Percentiles rank a stretch among this genome's conserved stretches.
Conservation (phyloP, 1,140 invertebrate species). For the Nephila pilipes region DNA sequence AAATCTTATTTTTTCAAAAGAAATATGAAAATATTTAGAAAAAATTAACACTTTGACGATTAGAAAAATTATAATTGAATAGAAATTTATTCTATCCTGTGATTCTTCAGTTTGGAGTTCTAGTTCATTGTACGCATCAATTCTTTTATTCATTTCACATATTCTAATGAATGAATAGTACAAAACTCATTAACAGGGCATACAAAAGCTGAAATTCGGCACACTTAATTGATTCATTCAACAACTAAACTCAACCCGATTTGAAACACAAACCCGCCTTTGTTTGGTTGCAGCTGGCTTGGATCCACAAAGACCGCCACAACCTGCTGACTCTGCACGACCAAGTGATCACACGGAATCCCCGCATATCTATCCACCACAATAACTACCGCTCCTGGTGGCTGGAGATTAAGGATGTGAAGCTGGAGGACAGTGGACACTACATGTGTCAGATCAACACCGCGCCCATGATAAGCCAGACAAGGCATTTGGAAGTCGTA, state of each 20-base stretch:
- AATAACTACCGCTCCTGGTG: slow-evolving; percentile 95
- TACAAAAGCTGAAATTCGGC: no score
- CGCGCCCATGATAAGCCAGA: slow-evolving; percentile 93
- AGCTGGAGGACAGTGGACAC: slow-evolving; percentile 93
- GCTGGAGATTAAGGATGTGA: slow-evolving; percentile 91
- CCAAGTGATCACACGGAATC: slow-evolving; percentile 92
- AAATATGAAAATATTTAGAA: no score
- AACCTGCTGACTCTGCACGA: slow-evolving; percentile 96
- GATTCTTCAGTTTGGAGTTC: no score
- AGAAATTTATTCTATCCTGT: no score
- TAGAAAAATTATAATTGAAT: no score
- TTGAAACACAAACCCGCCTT: neutral
- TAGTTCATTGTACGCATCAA: no score
- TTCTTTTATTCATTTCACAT: no score
- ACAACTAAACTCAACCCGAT: neutral
- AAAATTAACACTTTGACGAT: no score
- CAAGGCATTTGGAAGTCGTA: slow-evolving; percentile 92
- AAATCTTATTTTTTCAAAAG: no score
- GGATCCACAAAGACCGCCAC: slow-evolving; percentile 96
- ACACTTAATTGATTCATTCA: neutral
- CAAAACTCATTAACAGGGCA: no score
- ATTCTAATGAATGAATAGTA: no score
- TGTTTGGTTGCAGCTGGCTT: slow-evolving; percentile 88
- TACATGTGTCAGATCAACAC: slow-evolving; percentile 92
- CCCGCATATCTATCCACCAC: slow-evolving; percentile 93